These are phyloP conservation scores for Nezara viridula DNA, from an alignment of 2,888 invertebrate genomes.

Conservation along the genomic window DNA sequence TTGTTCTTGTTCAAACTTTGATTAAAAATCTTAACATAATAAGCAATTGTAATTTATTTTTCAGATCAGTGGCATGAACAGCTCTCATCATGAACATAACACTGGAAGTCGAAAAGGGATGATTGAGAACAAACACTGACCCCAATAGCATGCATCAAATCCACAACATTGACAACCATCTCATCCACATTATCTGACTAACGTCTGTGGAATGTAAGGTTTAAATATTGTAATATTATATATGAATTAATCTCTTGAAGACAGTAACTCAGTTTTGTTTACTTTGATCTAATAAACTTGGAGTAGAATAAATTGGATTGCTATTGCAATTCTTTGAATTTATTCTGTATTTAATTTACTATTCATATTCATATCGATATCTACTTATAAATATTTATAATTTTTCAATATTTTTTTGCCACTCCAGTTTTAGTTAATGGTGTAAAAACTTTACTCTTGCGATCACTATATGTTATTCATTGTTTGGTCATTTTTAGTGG, in stretches of 20 bases:
- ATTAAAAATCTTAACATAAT: too few species aligned
- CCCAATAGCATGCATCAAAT: neutral
- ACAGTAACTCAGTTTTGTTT: neutral
- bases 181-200: neutral
- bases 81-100: neutral
- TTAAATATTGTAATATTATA: neutral
- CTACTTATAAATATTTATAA: too few species aligned
- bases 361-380: too few species aligned
- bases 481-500: neutral
- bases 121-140: neutral
- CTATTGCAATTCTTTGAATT: too few species aligned
- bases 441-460: too few species aligned
- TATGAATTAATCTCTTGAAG: neutral
- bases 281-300: neutral
- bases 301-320: too few species aligned
- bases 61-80: neutral
- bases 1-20: too few species aligned
- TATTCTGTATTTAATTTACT: too few species aligned
- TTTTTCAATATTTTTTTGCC: too few species aligned
- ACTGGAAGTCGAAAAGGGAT: neutral
- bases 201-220: neutral
- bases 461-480: neutral
- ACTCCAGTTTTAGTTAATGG: too few species aligned
- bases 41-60: too few species aligned
- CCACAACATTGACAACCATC: neutral